Conservation (phyloP, 2,113 vertebrate genomes). For the Rhinolophus sinicus region DNA sequence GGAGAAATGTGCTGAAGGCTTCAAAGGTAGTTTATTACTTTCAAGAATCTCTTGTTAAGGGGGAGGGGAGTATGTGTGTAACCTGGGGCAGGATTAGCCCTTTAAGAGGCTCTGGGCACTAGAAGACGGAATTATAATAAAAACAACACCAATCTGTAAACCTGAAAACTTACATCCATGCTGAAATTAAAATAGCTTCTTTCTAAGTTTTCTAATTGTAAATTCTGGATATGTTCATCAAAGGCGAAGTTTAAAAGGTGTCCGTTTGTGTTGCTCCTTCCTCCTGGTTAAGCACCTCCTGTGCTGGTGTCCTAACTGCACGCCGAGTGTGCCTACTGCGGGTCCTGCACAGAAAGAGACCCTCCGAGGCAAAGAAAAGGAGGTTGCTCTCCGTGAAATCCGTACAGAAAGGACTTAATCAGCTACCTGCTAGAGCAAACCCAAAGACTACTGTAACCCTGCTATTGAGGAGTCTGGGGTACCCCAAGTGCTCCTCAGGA, state of each 20-base stretch:
- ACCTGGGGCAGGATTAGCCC: background rate
- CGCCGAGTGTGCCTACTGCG: background rate
- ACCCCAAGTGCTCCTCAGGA: background rate
- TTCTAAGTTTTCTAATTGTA: background rate
- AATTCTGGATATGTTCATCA: background rate
- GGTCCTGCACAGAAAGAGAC: background rate
- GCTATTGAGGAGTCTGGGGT: background rate
- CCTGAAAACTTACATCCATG: background rate
- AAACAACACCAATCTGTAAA: slow-evolving; percentile 29
- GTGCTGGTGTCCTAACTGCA: background rate
- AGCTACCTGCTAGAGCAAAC: background rate
- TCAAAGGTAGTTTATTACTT: background rate
- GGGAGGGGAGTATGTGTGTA: background rate
- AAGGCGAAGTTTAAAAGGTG: background rate
- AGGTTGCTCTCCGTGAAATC: background rate
- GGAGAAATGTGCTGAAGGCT: background rate
- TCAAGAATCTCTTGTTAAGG: background rate
- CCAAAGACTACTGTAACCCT: background rate
- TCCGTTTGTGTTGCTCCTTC: background rate
- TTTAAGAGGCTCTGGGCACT: background rate
- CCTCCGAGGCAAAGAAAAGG: background rate
- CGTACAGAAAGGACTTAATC: background rate
- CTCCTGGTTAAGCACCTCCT: background rate
- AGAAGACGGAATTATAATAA: background rate
- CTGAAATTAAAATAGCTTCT: slow-evolving; percentile 19